Base-by-base conservation (phyloP, 2,888 invertebrate species). In the Drosophila niveifrons region DNA sequence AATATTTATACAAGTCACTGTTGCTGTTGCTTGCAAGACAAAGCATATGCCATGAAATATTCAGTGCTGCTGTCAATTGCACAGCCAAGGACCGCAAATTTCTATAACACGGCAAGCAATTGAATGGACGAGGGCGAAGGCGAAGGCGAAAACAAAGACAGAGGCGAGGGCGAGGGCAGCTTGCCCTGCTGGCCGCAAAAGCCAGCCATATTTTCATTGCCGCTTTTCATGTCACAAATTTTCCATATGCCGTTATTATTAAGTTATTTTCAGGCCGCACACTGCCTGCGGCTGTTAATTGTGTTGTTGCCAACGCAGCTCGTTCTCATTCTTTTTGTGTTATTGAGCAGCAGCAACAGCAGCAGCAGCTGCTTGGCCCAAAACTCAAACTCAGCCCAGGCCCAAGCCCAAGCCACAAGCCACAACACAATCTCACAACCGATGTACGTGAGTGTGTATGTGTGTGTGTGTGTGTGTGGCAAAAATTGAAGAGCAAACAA, bases 401-500 rank as follows among this genome's bases (percentile, higher is more conserved):
- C 51, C 51, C 61, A 63, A 48, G 44, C 52, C 52, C 23, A 73
- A 53, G 41, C 57, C 59, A 47, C 41, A 57, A 59, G 61, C 66
- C 55, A 58, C 57, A 58, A 46, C 66, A 64, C 57, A 63, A 57
- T 41, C 52, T 31, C 57, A 58, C 36, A 11, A 31, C 62, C 44
- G 15, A 34, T 13, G 18, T 56, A 43, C 56, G 66, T 53, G 51
- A 23, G 6, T 23, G 23, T 23, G 18, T 23, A 6, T 23, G 18
- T 53, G 62, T 62, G 57, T 71, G 65, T 48, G 51, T 59, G 36
- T 53, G 64, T 66, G 68, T 72, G 67, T 57, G 56, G 79, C 69
- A 76, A 72, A 77, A 79, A 82, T 87, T 76, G 79, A 78, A 83
- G 75, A 80, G 78, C 88, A 89, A 86, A 88, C 90, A 86, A 86